Percentiles rank a stretch among this genome's conserved stretches.
Conservation (phyloP, 2,113 vertebrate species). For the Psettodes erumei region DNA sequence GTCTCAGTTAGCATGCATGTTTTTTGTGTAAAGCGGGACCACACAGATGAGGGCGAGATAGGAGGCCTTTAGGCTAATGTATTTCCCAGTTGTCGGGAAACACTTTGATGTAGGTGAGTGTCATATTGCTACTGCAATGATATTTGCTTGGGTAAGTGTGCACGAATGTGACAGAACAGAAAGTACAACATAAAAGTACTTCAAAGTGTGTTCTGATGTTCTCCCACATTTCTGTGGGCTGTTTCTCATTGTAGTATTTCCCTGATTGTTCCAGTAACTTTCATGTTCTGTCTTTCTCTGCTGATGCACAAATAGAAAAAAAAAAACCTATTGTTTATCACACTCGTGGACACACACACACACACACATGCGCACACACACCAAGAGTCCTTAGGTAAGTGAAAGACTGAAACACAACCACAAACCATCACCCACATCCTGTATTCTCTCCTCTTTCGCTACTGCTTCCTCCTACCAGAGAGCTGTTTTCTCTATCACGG, state of each 20-base stretch:
- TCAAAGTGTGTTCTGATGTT: slow-evolving; percentile 53
- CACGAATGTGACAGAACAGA: slow-evolving; percentile 29
- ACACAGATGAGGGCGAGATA: background rate
- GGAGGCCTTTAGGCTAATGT: slow-evolving; percentile 23
- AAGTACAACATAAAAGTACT: slow-evolving; percentile 26
- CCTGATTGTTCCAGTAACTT: slow-evolving; percentile 6
- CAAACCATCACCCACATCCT: slow-evolving; percentile 55
- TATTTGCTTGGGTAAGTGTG: slow-evolving; percentile 4
- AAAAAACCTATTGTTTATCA: slow-evolving; percentile 9
- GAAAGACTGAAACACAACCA: slow-evolving; percentile 44
- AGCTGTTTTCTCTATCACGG: slow-evolving; percentile 36
- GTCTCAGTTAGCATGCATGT: slow-evolving; percentile 1
- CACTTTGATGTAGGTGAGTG: slow-evolving; percentile 54
- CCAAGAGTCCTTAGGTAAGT: background rate
- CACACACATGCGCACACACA: background rate
- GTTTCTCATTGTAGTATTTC: slow-evolving; percentile 6
- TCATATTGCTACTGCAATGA: slow-evolving; percentile 9
- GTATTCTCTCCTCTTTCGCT: slow-evolving; percentile 38
- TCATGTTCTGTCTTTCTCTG: slow-evolving; percentile 14
- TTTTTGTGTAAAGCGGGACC: slow-evolving; percentile 15
- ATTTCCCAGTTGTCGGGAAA: slow-evolving; percentile 1
- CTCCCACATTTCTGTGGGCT: background rate
- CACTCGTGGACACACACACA: background rate
- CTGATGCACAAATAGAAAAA: slow-evolving; percentile 34
- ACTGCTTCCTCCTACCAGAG: slow-evolving; percentile 45